These are phyloP conservation scores for Aleiodes leptofemur DNA, from an alignment of 2,888 invertebrate genomes.

Conservation along the genomic window DNA sequence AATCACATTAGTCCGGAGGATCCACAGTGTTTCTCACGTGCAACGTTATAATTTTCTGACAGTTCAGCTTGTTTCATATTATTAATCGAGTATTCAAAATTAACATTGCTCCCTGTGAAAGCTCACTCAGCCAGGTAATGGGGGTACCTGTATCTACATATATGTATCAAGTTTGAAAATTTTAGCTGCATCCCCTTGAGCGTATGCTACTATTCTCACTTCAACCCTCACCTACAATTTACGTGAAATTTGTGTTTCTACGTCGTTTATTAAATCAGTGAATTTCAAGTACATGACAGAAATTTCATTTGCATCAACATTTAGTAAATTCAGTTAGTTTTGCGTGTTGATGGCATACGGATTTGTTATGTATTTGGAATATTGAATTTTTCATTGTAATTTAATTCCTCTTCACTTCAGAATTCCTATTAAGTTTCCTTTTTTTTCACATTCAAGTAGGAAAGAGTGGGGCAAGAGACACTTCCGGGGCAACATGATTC, in stretches of 20 bases:
- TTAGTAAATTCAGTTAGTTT: constrained; percentile 28
- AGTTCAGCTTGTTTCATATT: constrained; percentile 45
- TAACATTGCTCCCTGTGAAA: constrained; percentile 37
- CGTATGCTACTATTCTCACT: constrained; percentile 23
- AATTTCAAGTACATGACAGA: constrained; percentile 26
- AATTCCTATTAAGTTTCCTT: no score
- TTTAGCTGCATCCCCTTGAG: constrained; percentile 33
- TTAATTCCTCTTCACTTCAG: no score
- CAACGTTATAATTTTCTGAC: constrained; percentile 44
- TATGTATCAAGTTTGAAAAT: constrained; percentile 37
- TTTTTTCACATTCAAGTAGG: no score
- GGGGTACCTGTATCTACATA: constrained; percentile 26
- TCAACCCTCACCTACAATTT: constrained; percentile 2
- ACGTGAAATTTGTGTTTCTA: constrained; percentile 22
- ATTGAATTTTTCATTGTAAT: background rate
- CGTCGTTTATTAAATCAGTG: constrained; percentile 40
- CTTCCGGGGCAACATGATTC: no score
- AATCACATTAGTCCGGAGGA: constrained; percentile 10
- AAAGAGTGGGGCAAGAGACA: no score
- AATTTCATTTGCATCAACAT: constrained; percentile 37
- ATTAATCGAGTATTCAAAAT: constrained; percentile 49
- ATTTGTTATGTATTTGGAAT: background rate
- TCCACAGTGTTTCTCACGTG: constrained; percentile 26
- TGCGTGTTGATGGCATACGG: background rate
- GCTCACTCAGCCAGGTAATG: constrained; percentile 37